These are phyloP conservation scores for Phthorimaea operculella DNA, from an alignment of 1,140 invertebrate species.

Conservation along the genomic window DNA sequence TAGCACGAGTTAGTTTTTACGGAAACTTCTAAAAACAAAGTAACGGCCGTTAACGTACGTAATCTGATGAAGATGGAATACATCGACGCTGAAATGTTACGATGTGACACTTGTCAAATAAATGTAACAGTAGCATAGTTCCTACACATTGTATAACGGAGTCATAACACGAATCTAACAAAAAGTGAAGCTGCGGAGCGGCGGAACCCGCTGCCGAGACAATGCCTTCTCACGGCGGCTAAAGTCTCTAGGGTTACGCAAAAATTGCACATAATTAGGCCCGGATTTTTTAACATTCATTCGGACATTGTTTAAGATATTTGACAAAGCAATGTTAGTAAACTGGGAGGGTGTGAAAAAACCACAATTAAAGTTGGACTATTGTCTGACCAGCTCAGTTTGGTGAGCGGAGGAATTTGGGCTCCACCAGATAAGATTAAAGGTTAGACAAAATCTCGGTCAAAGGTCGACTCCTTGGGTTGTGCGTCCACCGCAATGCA, in stretches of 20 bases:
- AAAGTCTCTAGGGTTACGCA: slow-evolving; percentile 13
- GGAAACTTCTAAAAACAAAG: no score
- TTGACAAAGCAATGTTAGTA: slow-evolving; percentile 19
- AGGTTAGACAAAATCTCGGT: slow-evolving; percentile 15
- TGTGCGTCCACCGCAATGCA: no score
- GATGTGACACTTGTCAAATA: slow-evolving; percentile 4
- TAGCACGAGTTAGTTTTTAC: no score
- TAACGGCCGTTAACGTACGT: no score
- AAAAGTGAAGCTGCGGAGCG: slow-evolving; percentile 10
- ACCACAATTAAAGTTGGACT: slow-evolving; percentile 14
- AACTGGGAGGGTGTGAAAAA: slow-evolving; percentile 16
- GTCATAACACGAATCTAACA: slow-evolving; percentile 14
- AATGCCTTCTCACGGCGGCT: slow-evolving; percentile 14
- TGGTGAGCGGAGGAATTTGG: slow-evolving; percentile 6
- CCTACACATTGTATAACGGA: slow-evolving; percentile 16
- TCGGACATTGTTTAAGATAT: slow-evolving; percentile 18
- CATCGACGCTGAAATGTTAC: not conserved
- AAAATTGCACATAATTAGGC: slow-evolving; percentile 18
- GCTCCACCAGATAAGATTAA: slow-evolving; percentile 11
- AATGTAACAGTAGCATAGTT: slow-evolving; percentile 10
- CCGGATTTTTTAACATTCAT: slow-evolving; percentile 14
- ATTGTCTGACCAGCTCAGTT: slow-evolving; percentile 11
- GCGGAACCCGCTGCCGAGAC: slow-evolving; percentile 1
- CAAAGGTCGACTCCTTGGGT: slow-evolving; percentile 6
- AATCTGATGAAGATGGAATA: not conserved